Evolutionary conservation across 2,113 vertebrate species (phyloP), one percentile per base, ranked within the genome.

Genomic region (Rutilus rutilus): DNA sequence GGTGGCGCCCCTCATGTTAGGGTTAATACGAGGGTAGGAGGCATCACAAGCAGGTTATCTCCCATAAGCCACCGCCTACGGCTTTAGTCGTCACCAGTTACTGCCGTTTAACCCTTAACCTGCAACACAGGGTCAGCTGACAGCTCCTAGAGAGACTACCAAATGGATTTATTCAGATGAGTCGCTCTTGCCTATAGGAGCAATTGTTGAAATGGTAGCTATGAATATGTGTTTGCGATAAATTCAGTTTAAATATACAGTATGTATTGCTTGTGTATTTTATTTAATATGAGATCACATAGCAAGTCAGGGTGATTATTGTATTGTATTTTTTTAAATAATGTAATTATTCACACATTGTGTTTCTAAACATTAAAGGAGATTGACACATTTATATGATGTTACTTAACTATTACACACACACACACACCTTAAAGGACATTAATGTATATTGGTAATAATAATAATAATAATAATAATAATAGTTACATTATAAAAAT

Each of bases 101-200:
- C 78, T 89, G 87, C 85, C 86, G 71, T 87, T 91, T 92, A 92
- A 92, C 90, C 91, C 90, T 89, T 91, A 90, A 90, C 84, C 88
- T 87, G 85, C 85, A 83, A 54, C 74, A 69, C 65, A 17, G 74
- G 86, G 85, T 85, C 82, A 36, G 64, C 42, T 78, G 83, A 87
- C 76, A 76, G 76, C 81, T 76, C 75, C 78, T 45, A 25, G 78
- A 71, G 87, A 25, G 54, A 12, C 45, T 11, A 57, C 81, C 52
- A 54, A 69, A 69, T 36, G 10, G 80, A 82, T 82, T 82, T 82
- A 67, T 69, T 82, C 64, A 82, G 80, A 82, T 81, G 78, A 81
- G 39, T 10, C 2, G 33, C 33, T 42, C 23, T 23, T 79, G 36
- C 33, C 12, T 39, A 30, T 27, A 39, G 33, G 14, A 59, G 11